Conservation (phyloP, 2,113 vertebrate species). For the Raja brachyura region DNA sequence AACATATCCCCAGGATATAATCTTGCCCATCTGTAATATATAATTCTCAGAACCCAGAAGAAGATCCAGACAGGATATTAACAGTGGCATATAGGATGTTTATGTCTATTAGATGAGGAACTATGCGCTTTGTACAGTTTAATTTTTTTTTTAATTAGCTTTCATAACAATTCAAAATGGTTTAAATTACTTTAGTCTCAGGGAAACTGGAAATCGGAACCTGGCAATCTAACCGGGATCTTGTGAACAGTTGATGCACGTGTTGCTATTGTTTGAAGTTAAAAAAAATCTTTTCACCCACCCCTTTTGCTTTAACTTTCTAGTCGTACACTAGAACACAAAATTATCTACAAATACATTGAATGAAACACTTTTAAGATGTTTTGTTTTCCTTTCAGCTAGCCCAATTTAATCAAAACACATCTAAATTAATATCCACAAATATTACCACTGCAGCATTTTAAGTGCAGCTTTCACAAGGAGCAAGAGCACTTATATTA, state of each 20-base stretch:
- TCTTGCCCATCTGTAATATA: neutral
- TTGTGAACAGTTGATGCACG: neutral
- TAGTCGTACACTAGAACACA: neutral
- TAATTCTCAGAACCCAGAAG: neutral
- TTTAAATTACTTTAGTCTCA: neutral
- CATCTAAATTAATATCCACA: neutral
- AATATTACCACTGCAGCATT: neutral
- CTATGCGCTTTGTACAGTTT: neutral
- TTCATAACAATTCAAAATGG: neutral
- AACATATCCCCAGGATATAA: neutral
- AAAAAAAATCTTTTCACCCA: neutral
- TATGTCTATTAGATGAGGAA: neutral
- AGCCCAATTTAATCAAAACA: neutral
- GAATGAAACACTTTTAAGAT: neutral
- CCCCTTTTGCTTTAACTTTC: neutral
- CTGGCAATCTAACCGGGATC: neutral
- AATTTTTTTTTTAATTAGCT: no score
- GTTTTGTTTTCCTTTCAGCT: neutral
- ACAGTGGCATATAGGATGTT: neutral
- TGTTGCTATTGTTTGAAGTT: neutral
- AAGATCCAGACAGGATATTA: neutral
- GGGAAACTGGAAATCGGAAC: neutral
- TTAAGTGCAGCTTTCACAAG: neutral
- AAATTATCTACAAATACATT: neutral
- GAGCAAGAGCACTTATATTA: neutral